Evolutionary conservation across 2,888 invertebrate species (phyloP).

Genomic region (Xylophagus ater): DNA sequence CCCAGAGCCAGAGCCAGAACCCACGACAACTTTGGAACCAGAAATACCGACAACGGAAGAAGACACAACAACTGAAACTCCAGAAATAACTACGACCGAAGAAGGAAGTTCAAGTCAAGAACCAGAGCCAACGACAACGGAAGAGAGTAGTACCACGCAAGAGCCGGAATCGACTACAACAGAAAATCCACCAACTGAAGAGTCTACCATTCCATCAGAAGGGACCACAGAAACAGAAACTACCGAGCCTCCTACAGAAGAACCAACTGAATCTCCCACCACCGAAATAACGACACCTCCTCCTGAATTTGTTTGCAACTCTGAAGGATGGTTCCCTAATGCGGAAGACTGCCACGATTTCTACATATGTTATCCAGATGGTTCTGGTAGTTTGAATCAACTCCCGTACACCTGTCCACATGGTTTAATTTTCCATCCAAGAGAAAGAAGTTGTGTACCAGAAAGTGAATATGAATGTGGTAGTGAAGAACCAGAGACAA

Average conservation of each 20-base stretch:
- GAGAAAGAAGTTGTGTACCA: too few relatives aligned
- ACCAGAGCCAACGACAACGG: constrained; percentile 1
- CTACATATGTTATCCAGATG: too few relatives aligned
- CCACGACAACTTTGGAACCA: too few relatives aligned
- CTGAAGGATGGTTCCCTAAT: background rate
- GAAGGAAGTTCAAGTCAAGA: background rate
- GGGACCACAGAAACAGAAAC: background rate
- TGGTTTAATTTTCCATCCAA: background rate
- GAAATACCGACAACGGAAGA: too few relatives aligned
- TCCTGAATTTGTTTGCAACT: too few relatives aligned
- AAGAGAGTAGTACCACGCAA: background rate
- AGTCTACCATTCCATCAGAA: background rate
- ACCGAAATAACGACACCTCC: background rate
- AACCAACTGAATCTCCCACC: constrained; percentile 1
- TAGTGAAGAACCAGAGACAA: background rate
- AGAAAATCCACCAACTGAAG: background rate
- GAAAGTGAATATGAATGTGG: too few relatives aligned
- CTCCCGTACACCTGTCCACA: background rate
- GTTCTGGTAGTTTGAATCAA: too few relatives aligned
- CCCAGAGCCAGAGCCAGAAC: too few relatives aligned
- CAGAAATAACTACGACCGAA: constrained; percentile 1
- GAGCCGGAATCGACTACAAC: background rate
- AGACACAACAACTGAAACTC: background rate
- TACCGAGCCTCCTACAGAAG: background rate
- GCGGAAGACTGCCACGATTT: background rate